phyloP scores from a whole-genome alignment of 23 tunicate species.

The Diplosoma virens region DNA sequence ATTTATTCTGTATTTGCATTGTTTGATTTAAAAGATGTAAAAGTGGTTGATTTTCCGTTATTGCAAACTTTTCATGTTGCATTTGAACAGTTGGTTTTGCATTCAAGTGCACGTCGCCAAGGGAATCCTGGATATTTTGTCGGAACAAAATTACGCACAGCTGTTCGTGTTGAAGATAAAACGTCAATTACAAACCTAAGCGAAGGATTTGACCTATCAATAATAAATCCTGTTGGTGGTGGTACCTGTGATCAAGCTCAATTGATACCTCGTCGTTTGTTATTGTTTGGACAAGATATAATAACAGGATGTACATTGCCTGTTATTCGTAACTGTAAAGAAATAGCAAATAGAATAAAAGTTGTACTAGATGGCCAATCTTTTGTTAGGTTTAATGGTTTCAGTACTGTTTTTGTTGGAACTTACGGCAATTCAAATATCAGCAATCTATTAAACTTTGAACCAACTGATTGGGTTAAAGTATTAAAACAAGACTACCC shows the following conservation, averaged over 20 bases:
- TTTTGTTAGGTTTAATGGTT: background rate
- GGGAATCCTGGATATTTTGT: slow-evolving; percentile 86
- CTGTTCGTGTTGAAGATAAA: background rate
- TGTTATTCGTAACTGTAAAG: slow-evolving; percentile 7
- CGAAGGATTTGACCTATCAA: background rate
- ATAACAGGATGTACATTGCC: slow-evolving; percentile 4
- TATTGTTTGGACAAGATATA: background rate
- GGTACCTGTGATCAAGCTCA: background rate
- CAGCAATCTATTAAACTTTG: background rate
- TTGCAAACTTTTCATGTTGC: slow-evolving; percentile 15
- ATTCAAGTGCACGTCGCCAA: slow-evolving; percentile 6
- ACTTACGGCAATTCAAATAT: slow-evolving; percentile 52
- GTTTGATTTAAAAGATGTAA: background rate
- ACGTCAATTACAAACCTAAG: background rate
- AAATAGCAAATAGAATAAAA: background rate
- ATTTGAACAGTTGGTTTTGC: background rate
- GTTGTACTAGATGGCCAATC: slow-evolving; percentile 1
- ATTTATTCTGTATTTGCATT: slow-evolving; percentile 16
- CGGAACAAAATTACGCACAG: slow-evolving; percentile 48
- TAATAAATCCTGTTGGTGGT: background rate
- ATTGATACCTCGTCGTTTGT: background rate
- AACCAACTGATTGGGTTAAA: slow-evolving; percentile 25
- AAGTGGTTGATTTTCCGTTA: slow-evolving; percentile 9
- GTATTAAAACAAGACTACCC: background rate
- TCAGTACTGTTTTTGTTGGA: slow-evolving; percentile 31